Base-by-base conservation (phyloP, 2,797 vertebrate species). In the Vespertilio murinus region DNA sequence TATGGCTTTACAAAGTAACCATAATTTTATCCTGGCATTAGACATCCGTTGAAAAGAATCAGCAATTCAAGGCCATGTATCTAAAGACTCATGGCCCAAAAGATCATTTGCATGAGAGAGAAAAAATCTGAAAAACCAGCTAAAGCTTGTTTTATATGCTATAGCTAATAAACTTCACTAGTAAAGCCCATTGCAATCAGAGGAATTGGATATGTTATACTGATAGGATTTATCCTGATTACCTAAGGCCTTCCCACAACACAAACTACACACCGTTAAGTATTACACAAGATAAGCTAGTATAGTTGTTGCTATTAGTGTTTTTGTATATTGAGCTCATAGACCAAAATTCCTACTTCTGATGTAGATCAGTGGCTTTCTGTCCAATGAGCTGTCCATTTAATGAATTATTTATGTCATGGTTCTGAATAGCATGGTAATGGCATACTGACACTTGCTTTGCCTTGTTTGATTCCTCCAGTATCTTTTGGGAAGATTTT, bases 221-320 rank as follows among this genome's bases (percentile, higher is more conserved):
- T 88, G 74, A 94, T 54, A 95, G 30, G 74, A 78, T 92, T 88
- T 92, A 90, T 70, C 45, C 14, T 93, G n/a, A 65, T 74, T 94
- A 52, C 5, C 33, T 64, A 91, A 83, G n/a, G 25, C 16, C 23
- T 93, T 79, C 38, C n/a, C 22, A 22, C 28, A 71, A 88, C 6
- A 64, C 20, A 67, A 90, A 91, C 59, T 86, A 91, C 0, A 96
- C 94, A 14, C 28, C 49, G 78, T 81, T 92, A 94, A 91, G 33
- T 71, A 94, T 85, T 71, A 54, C 7, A 42, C 16, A 95, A 85
- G 35, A 23, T 28, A 96, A 86, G 33, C 6, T 47, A 92, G 30
- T 81, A 59, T 79, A 83, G 80, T 61, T 91, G 13, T 87, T 73
- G 14, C 42, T 79, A 35, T 71, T 59, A 70, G 16, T 86, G 25